A percentile compares a stretch with the other conserved stretches of the same genome.
Conservation (phyloP, 2,113 vertebrate species). For the Pituophis catenifer region DNA sequence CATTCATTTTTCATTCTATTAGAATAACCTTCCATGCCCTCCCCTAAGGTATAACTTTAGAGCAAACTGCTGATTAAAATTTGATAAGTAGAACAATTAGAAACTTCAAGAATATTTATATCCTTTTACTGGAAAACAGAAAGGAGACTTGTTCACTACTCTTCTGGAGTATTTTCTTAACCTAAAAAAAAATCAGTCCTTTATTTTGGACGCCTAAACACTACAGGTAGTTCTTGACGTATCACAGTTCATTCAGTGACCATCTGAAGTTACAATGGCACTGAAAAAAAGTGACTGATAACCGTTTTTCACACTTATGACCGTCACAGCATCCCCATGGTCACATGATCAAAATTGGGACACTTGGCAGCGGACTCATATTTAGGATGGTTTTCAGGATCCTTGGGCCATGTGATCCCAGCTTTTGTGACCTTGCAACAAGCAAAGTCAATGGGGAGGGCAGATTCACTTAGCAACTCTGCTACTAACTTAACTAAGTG, state of each 20-base stretch:
- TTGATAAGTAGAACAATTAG: neutral
- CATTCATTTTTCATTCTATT: neutral
- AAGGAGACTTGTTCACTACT: neutral
- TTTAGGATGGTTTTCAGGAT: neutral
- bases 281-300: neutral
- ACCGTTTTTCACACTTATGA: neutral
- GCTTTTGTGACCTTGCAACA: neutral
- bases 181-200: neutral
- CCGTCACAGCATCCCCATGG: neutral
- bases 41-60: neutral
- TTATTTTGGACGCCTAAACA: neutral
- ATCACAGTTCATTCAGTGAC: neutral
- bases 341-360: neutral
- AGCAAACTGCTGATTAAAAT: neutral
- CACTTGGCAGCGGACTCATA: neutral
- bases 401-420: neutral
- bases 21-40: neutral
- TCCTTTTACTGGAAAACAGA: constrained; percentile 40
- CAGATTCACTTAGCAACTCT: too few relatives aligned
- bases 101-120: neutral
- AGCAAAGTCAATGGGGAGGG: neutral
- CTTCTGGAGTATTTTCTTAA: neutral
- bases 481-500: too few relatives aligned
- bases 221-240: neutral
- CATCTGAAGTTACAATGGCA: neutral